Evolutionary conservation across 2,888 invertebrate species (phyloP).

Genomic region (Platerodrilus igneus): DNA sequence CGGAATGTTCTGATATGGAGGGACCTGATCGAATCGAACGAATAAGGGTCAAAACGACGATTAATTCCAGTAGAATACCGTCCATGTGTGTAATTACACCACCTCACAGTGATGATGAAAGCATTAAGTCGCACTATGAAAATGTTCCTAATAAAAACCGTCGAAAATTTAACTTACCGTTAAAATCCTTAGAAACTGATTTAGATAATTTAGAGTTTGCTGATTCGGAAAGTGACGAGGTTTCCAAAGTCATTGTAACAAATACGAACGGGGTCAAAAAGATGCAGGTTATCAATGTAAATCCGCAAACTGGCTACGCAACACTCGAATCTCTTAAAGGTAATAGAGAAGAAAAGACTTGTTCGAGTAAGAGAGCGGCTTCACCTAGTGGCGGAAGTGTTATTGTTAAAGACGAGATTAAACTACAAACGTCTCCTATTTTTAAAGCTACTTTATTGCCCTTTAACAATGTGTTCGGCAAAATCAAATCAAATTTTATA

Average conservation of each 20-base stretch:
- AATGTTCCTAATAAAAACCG: constrained; percentile 28
- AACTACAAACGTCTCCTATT: constrained; percentile 36
- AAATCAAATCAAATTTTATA: constrained; percentile 52
- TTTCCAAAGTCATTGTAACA: constrained; percentile 7
- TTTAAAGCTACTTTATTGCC: constrained; percentile 55
- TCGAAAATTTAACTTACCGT: constrained; percentile 24
- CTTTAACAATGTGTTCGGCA: constrained; percentile 69
- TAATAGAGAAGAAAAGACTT: constrained; percentile 11
- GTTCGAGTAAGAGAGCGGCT: constrained; percentile 36
- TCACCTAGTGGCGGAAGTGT: constrained; percentile 45
- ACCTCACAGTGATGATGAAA: constrained; percentile 81
- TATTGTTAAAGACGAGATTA: constrained; percentile 33
- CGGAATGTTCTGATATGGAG: constrained; percentile 82
- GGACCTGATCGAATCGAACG: constrained; percentile 84
- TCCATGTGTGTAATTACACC: constrained; percentile 91
- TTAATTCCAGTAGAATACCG: constrained; percentile 82
- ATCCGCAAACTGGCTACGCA: constrained; percentile 44
- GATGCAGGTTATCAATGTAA: constrained; percentile 41
- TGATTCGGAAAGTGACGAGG: constrained; percentile 26
- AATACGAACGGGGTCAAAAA: constrained; percentile 27
- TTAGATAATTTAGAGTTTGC: constrained; percentile 31
- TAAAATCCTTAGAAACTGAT: constrained; percentile 31
- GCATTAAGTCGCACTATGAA: constrained; percentile 45
- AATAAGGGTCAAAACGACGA: constrained; percentile 79
- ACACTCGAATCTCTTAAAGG: constrained; percentile 36